Percentiles rank a stretch among this genome's conserved stretches.
Evolutionary conservation across 2,888 invertebrate genomes (phyloP).

Genomic region (Eustalomyia histrio): DNA sequence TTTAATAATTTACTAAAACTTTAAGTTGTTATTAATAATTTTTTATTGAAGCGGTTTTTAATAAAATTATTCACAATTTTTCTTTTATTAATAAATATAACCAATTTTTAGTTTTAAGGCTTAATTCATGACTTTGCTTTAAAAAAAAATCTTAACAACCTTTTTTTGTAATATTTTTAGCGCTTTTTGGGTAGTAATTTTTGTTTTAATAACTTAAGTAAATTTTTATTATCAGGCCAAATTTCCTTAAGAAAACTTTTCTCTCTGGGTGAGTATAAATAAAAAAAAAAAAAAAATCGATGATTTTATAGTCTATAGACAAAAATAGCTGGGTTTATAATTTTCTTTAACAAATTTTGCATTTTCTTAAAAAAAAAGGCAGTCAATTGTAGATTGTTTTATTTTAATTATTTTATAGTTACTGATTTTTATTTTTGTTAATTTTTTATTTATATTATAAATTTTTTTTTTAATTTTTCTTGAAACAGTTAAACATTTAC

Average conservation of each 20-base stretch:
- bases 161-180: neutral
- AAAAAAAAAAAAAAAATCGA: constrained; percentile 58
- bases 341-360: constrained; percentile 25
- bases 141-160: neutral
- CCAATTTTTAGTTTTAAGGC: neutral
- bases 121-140: neutral
- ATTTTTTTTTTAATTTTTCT: constrained; percentile 2
- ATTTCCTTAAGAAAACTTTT: neutral
- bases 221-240: neutral
- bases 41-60: neutral
- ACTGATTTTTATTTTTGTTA: neutral
- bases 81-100: neutral
- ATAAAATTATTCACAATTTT: neutral
- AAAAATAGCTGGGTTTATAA: constrained; percentile 37
- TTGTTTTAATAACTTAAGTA: too few species aligned
- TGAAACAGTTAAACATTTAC: constrained; percentile 16
- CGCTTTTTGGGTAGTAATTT: neutral
- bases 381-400: constrained; percentile 61
- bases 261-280: constrained; percentile 27
- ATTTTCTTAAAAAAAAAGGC: constrained; percentile 44
- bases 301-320: constrained; percentile 64
- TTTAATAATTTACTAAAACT: neutral
- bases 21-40: neutral
- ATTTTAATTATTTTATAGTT: constrained; percentile 22
- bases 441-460: neutral